A percentile compares a stretch with the other conserved stretches of the same genome.
Conservation (phyloP, 2,888 invertebrate species). For the Atherix ibis region DNA sequence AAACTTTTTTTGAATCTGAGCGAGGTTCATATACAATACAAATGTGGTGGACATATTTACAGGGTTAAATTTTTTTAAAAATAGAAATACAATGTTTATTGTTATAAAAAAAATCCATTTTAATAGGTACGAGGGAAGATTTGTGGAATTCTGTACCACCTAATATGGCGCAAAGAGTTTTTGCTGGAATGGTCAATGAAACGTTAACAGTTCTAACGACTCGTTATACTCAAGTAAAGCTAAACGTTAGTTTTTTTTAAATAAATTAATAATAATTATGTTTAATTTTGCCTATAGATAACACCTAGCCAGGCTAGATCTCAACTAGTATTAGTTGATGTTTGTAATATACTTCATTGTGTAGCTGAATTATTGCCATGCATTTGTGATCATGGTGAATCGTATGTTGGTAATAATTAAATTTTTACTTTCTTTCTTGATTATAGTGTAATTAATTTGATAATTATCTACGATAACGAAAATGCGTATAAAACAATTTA, state of each 20-base stretch:
- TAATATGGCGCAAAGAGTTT: constrained; percentile 71
- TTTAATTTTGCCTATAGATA: constrained; percentile 38
- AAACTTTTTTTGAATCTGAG: constrained; percentile 53
- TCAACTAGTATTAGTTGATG: constrained; percentile 49
- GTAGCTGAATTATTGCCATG: constrained; percentile 55
- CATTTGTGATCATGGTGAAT: constrained; percentile 46
- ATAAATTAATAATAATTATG: background rate
- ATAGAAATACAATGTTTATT: too few species aligned
- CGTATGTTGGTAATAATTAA: constrained; percentile 26
- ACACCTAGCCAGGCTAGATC: constrained; percentile 43
- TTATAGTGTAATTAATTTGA: constrained; percentile 1
- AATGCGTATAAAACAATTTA: constrained; percentile 20
- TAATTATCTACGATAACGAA: constrained; percentile 16
- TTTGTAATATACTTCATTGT: constrained; percentile 61
- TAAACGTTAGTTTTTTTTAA: constrained; percentile 3
- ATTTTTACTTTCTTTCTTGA: background rate
- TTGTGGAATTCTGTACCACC: constrained; percentile 81
- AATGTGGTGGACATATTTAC: constrained; percentile 82
- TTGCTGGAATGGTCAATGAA: constrained; percentile 73
- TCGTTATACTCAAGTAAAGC: constrained; percentile 55
- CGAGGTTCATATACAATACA: constrained; percentile 67
- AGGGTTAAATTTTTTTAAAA: constrained; percentile 41
- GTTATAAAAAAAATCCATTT: too few species aligned
- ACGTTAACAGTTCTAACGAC: constrained; percentile 65
- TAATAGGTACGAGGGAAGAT: constrained; percentile 57